Evolutionary conservation across 2,797 vertebrate genomes (phyloP).

Genomic region (Eospalax fontanierii): DNA sequence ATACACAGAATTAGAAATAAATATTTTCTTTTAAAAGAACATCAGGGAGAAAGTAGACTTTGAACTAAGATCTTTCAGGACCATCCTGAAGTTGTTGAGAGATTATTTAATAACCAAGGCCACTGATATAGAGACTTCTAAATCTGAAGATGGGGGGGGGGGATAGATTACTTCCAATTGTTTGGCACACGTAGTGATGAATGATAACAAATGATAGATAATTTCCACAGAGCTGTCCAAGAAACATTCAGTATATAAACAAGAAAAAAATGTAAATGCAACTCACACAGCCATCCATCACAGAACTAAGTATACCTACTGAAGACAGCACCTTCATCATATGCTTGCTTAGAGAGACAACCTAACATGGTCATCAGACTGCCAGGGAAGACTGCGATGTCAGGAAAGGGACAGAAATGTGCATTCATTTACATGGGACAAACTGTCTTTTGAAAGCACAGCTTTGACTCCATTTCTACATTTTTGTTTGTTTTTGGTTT

Average conservation of each 20-base stretch:
- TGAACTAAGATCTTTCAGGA: constrained; percentile 93
- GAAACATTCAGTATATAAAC: background rate
- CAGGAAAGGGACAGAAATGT: background rate
- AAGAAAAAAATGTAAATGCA: background rate
- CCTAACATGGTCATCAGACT: too few species aligned
- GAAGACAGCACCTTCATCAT: background rate
- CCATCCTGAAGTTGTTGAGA: constrained; percentile 81
- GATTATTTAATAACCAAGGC: background rate
- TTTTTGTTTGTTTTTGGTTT: constrained; percentile 86
- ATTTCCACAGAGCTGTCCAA: constrained; percentile 1
- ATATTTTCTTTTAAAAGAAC: background rate
- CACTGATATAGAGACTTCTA: background rate
- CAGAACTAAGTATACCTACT: background rate
- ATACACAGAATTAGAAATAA: too few species aligned
- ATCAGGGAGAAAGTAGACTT: constrained; percentile 89
- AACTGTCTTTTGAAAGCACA: constrained; percentile 92
- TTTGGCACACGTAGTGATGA: background rate
- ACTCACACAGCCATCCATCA: background rate
- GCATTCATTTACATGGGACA: constrained; percentile 91
- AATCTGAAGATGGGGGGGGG: background rate
- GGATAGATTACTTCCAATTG: background rate
- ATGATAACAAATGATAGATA: background rate
- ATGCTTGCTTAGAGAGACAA: background rate
- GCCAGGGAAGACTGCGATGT: background rate
- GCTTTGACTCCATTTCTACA: constrained; percentile 93